Base-by-base conservation (phyloP, 2,888 invertebrate species). In the Trissolcus japonicus region DNA sequence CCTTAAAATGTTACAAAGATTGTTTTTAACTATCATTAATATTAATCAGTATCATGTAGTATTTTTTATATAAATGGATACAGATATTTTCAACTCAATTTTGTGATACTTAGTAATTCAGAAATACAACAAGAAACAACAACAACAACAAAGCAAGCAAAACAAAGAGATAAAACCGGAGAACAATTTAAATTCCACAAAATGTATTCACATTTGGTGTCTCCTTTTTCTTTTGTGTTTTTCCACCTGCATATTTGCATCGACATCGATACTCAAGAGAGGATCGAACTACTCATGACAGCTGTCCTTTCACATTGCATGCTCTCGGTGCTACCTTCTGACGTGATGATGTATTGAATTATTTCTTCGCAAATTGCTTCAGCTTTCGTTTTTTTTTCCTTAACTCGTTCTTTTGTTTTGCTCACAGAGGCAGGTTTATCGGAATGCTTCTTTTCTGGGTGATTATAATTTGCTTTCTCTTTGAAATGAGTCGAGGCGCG, bases 321-420 rank as follows among this genome's bases (percentile, higher is more conserved):
- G 62, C 66, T 43, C 48, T 63, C 65, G 50, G 50, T 29, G 61
- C 73, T 73, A 61, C 61, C 60, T 66, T 53, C 60, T 66, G 66
- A 66, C 73, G 66, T 66, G 73, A 66, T 73, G 66, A 66, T 73
- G 66, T 73, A 66, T 66, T 73, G 73, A 66, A 73, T 66, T 60
- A 65, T 72, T 54, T 65, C 72, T 59, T 62, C 40, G 59, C 54
- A 63, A 65, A 66, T 66, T 73, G 60, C 73, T 25, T 41, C 57
- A 55, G 55, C 66, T 73, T 66, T 66, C 73, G 43, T 66, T 66
- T 66, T 56, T 66, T 56, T 66, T 61, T 51, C 48, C 59, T 59
- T 21, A 13, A 13, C 4, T 59, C 54, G 16, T 60, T 16, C 63
- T 72, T 72, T 72, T 72, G 72, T 72, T 19, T 72, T 35, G 21